Conservation (phyloP, 2,113 vertebrate genomes). For the Scatophagus argus region DNA sequence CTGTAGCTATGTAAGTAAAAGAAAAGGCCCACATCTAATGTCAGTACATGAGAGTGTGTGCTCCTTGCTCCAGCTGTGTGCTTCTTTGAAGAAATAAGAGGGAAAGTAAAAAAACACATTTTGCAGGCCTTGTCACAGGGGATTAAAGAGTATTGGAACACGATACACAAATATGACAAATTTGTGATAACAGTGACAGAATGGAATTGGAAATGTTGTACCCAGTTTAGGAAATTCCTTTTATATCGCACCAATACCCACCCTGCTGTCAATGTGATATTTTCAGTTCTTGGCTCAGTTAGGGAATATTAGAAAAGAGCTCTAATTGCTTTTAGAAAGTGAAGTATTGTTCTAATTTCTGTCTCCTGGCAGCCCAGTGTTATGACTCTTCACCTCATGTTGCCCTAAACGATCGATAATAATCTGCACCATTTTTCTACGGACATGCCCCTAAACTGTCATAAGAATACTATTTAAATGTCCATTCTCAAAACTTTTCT, state of each 20-base stretch:
- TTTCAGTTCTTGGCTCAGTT: conserved; percentile 41
- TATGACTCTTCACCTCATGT: neutral
- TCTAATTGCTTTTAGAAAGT: conserved; percentile 36
- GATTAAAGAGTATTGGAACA: conserved; percentile 72
- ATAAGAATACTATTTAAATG: neutral
- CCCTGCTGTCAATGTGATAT: conserved; percentile 61
- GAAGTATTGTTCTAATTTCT: conserved; percentile 41
- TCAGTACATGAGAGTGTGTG: conserved; percentile 35
- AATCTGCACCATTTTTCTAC: neutral
- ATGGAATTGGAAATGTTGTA: conserved; percentile 74
- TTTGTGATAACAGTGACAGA: conserved; percentile 71
- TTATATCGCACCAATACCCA: conserved; percentile 53
- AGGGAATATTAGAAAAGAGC: conserved; percentile 36
- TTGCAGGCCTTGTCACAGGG: conserved; percentile 69
- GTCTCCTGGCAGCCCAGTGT: conserved; percentile 9
- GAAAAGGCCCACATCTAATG: conserved; percentile 21
- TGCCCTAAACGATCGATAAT: neutral
- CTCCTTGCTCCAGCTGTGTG: conserved; percentile 47
- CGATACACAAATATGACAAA: conserved; percentile 75
- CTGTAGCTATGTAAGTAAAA: conserved; percentile 14
- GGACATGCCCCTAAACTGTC: no score
- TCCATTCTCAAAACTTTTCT: neutral
- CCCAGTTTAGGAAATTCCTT: conserved; percentile 63
- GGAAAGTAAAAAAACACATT: conserved; percentile 50
- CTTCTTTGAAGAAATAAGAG: conserved; percentile 56